Base-by-base conservation (phyloP, 2,113 vertebrate genomes). In the Cavia porcellus region DNA sequence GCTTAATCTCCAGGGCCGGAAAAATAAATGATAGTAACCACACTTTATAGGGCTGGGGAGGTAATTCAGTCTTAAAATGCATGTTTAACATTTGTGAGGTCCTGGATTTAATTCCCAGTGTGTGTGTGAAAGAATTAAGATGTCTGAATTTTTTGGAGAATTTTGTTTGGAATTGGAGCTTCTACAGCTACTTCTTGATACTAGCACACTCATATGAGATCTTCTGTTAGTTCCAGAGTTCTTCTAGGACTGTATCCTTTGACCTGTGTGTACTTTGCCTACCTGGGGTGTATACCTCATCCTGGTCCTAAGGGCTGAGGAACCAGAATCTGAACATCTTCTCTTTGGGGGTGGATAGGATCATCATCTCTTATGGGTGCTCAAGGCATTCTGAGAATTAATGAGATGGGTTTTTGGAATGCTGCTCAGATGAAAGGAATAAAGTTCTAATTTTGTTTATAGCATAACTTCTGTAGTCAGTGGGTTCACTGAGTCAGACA, bases 341-440 rank as follows among this genome's bases (percentile, higher is more conserved):
- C 10, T 42, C 7, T 89, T 52, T 59, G 4, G 3, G 52, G 6
- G 7, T 5, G 17, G n/a, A 3, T 35, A 25, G 66, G 84, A 35
- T n/a, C 22, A 2, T 24, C 19, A 25, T 75, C 72, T 68, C 80
- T 61, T 20, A 6, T 3, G 35, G 32, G 62, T 86, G 64, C 59
- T 35, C 30, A 14, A 85, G 82, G 30, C 32, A 25, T 66, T 74
- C 55, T 92, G 74, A 96, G 82, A 77, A 70, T 82, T 55, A 70
- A 52, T 1, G 1, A 77, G 74, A 10, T 59, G 47, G 47, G 52
- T 82, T 45, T 90, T 90, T 72, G 82, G 72, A 86, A 86, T 50
- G 90, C 84, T 35, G 28, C 64, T 95, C 90, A 89, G 52, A 83
- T 74, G 94, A 86, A 82, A 95, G 82, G 38, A 61, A 74, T 25